A percentile compares a stretch with the other conserved stretches of the same genome.
Evolutionary conservation across 1,140 invertebrate genomes (phyloP).

Genomic region (Colletes latitarsis): DNA sequence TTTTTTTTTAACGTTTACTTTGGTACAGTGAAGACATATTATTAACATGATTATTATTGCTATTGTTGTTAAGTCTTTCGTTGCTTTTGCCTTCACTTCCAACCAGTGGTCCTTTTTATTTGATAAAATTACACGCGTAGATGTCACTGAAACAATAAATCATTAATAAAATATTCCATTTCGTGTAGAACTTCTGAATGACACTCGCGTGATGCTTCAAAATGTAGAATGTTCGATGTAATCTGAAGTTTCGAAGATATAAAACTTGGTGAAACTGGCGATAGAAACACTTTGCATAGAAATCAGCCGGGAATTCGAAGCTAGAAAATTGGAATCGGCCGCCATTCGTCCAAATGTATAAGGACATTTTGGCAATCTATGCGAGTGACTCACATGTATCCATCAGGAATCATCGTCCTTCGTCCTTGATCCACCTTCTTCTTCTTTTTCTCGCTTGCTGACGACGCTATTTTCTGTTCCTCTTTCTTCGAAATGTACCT

Average conservation of each 20-base stretch:
- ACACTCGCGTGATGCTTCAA: too few species aligned
- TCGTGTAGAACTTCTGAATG: background rate
- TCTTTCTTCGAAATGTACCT: background rate
- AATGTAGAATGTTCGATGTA: too few species aligned
- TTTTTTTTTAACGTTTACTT: too few species aligned
- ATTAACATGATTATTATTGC: too few species aligned
- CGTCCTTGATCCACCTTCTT: background rate
- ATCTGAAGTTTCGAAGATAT: too few species aligned
- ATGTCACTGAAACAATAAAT: background rate
- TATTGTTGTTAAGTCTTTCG: too few species aligned
- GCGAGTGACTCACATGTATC: conserved; percentile 27
- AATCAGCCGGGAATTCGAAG: conserved; percentile 14
- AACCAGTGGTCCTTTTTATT: too few species aligned
- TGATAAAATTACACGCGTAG: background rate
- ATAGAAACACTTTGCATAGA: background rate
- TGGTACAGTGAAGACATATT: too few species aligned
- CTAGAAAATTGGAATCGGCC: background rate
- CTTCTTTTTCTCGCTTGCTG: background rate
- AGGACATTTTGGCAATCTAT: conserved; percentile 40
- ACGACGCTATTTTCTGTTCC: conserved; percentile 6
- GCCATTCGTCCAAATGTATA: background rate
- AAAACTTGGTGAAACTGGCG: too few species aligned
- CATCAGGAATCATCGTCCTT: conserved; percentile 27
- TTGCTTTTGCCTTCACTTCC: too few species aligned
- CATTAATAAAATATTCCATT: background rate